Base-by-base conservation (phyloP, 92 coral and sea anemone species). In the Bergia puertoricense region DNA sequence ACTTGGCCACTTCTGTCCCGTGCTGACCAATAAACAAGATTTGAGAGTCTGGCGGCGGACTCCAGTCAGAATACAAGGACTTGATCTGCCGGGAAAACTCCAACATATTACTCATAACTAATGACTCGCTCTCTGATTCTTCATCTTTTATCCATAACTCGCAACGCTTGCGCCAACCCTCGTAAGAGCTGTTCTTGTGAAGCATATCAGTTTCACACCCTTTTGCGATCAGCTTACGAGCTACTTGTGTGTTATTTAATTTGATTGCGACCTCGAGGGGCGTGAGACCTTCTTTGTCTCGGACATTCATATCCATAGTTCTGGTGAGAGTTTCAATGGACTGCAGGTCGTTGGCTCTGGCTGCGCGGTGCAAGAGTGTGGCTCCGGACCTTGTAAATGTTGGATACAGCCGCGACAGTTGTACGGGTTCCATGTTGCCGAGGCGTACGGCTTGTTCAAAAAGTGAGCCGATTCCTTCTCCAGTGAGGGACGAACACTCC, bases 301-400 rank as follows among this genome's bases (percentile, higher is more conserved):
- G 86, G 87, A 91, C 86, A 56, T 94, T 93, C 23, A 95, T 86
- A 86, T 95, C 96, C 72, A 95, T 95, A 57, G 91, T 89, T 72
- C 91, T 90, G 1, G 92, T 90, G 5, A 95, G 91, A 41, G 94
- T 76, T 85, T 93, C 95, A 11, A 95, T 81, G 43, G 98, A 92
- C n/a, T 93, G 91, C 51, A 92, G 77, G 79, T 95, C 96, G 86
- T 95, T 86, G 84, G 85, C 91, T 66, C 88, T 94, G 16, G 94
- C 94, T 39, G 98, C 96, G 68, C 91, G 93, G 89, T 96, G 96
- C 18, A 96, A 93, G 59, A 96, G 91, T 11, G 98, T 94, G 30
- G 88, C 79, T 45, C 97, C 98, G 2, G 72, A 91, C 76, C 75
- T 89, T n/a, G 88, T 91, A 50, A 86, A 96, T 73, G 91, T 95